These are phyloP conservation scores for Paraplagusia blochii DNA, from an alignment of 2,113 vertebrate genomes.

Conservation along the genomic window DNA sequence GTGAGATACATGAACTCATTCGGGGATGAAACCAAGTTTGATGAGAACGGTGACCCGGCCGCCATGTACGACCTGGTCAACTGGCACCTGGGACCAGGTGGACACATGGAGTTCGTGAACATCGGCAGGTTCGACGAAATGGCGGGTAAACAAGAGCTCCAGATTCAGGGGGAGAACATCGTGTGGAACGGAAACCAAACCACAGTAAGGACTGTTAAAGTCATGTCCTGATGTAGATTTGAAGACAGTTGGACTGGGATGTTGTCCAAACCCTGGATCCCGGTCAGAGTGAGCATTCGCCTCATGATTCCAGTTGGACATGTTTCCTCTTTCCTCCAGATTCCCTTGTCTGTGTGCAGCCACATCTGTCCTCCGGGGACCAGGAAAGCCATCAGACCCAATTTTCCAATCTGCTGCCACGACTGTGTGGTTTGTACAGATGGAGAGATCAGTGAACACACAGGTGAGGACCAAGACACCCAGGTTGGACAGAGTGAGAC, in stretches of 20 bases:
- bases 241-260: background rate
- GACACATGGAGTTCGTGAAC: constrained; percentile 66
- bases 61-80: constrained; percentile 76
- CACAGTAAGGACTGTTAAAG: constrained; percentile 35
- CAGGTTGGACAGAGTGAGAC: too few relatives aligned
- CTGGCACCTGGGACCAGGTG: constrained; percentile 65
- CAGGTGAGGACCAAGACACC: constrained; percentile 59
- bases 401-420: constrained; percentile 79
- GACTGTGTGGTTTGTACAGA: constrained; percentile 78
- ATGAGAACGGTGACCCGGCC: constrained; percentile 73
- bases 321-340: constrained; percentile 43
- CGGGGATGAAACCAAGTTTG: constrained; percentile 75
- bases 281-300: background rate
- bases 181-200: constrained; percentile 59
- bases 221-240: too few relatives aligned
- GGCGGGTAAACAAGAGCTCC: constrained; percentile 51
- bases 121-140: constrained; percentile 75
- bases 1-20: constrained; percentile 64
- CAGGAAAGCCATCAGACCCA: constrained; percentile 71
- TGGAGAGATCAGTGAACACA: constrained; percentile 78
- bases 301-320: constrained; percentile 16
- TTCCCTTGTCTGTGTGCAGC: constrained; percentile 74
- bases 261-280: background rate
- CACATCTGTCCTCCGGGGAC: constrained; percentile 73
- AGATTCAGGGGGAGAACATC: constrained; percentile 61